Evolutionary conservation across 2,113 vertebrate species (phyloP), one percentile per base, ranked within the genome.

Genomic region (Heterotilapia buettikoferi): DNA sequence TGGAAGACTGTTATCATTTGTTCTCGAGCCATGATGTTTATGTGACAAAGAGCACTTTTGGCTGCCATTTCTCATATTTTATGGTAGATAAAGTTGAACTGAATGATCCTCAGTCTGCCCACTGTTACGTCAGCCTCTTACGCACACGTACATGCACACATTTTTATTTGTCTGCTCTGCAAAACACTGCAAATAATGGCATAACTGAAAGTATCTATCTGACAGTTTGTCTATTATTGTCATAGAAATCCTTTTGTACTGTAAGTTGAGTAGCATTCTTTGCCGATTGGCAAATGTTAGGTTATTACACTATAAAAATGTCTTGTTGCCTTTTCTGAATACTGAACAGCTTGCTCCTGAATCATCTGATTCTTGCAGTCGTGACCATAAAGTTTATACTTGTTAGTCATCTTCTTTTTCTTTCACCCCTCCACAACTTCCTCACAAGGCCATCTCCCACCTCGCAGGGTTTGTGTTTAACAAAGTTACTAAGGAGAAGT

Each of bases 401-500:
- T 91, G 87, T 93, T 92, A 92, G 94, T 95, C 93, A 92, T 90
- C 89, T 71, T 90, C 80, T 80, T 47, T 93, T 63, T 88, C 80
- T 89, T 88, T 84, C 90, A 84, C 71, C 86, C 83, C 76, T 89
- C 86, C 53, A 78, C 92, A 91, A 80, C 88, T 86, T 88, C 88
- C 84, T 92, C 87, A 79, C 91, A 95, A 94, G 93, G 93, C 90
- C 90, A 56, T 78, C 84, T 90, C 88, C 89, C 76, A 85, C 88
- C 66, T 53, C 33, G 5, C 89, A 86, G 84, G 89, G 59, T 94
- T 94, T 88, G 61, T 71, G 82, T 93, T 90, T 89, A 91, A 90
- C 88, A 92, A 89, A 31, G 7, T 85, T 33, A 29, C 81, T 31
- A 82, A 92, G 82, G 83, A 85, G 83, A 92, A 78, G 38, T 80